Evolutionary conservation across 2,797 vertebrate genomes (phyloP).

Genomic region (Mallotus villosus): DNA sequence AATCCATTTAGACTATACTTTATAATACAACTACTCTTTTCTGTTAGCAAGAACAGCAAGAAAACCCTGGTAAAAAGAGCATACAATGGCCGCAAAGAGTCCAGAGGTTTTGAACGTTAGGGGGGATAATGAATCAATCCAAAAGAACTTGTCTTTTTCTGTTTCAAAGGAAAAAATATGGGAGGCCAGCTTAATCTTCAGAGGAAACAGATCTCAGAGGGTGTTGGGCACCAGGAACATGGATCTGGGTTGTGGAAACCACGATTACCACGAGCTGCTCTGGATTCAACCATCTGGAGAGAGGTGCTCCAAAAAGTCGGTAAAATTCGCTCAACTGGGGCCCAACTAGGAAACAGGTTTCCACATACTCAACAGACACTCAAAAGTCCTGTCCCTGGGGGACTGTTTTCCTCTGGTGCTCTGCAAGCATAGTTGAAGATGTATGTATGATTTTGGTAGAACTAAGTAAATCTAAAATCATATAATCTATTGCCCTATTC

Average conservation of each 20-base stretch:
- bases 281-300: constrained; percentile 81
- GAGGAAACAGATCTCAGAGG: constrained; percentile 80
- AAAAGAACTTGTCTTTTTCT: constrained; percentile 54
- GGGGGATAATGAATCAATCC: constrained; percentile 71
- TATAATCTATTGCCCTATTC: not conserved
- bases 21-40: not conserved
- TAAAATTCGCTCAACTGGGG: constrained; percentile 72
- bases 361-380: constrained; percentile 62
- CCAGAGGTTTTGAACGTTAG: constrained; percentile 52
- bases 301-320: constrained; percentile 75
- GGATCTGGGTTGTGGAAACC: constrained; percentile 80
- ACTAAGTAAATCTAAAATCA: not conserved
- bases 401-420: constrained; percentile 20
- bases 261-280: constrained; percentile 78
- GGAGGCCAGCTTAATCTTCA: constrained; percentile 76
- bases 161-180: constrained; percentile 67
- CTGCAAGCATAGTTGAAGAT: not conserved
- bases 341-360: constrained; percentile 79
- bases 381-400: constrained; percentile 51
- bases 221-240: constrained; percentile 75
- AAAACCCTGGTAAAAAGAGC: not conserved
- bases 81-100: constrained; percentile 7
- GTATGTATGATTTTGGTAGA: no score
- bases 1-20: not conserved
- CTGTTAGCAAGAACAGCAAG: not conserved